Conservation (phyloP, 2,113 vertebrate species). For the Albula glossodonta region DNA sequence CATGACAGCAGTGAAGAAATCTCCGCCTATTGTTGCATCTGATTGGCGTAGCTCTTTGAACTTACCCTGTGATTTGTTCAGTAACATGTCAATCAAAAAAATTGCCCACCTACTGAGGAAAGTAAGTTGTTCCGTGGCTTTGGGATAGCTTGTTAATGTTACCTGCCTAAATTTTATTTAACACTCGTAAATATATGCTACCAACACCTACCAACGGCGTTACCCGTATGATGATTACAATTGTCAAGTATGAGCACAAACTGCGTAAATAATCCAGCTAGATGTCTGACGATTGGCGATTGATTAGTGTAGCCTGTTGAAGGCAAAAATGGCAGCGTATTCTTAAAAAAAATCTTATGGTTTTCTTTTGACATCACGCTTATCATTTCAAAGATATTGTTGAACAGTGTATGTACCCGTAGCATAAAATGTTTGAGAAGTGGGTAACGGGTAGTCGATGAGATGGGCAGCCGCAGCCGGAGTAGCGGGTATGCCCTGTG, state of each 20-base stretch:
- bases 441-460: not conserved
- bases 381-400: not conserved
- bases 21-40: not conserved
- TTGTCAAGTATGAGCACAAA: not conserved
- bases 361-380: not conserved
- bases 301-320: not conserved
- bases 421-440: not conserved
- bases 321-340: conserved; percentile 6
- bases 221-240: not conserved
- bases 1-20: not conserved
- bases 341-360: not conserved
- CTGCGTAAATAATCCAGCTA: not conserved
- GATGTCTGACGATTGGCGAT: not conserved
- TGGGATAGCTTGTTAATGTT: not conserved
- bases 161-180: not conserved
- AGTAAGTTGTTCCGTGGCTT: conserved; percentile 1
- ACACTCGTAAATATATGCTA: not conserved
- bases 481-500: not conserved
- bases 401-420: not conserved
- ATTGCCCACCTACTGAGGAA: not conserved
- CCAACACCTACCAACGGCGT: not conserved
- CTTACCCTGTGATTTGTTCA: not conserved
- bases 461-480: not conserved
- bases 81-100: not conserved
- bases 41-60: not conserved